Percentiles rank a stretch among this genome's conserved stretches.
Evolutionary conservation across 2,888 invertebrate species (phyloP).

Genomic region (Myopa tessellatipennis): DNA sequence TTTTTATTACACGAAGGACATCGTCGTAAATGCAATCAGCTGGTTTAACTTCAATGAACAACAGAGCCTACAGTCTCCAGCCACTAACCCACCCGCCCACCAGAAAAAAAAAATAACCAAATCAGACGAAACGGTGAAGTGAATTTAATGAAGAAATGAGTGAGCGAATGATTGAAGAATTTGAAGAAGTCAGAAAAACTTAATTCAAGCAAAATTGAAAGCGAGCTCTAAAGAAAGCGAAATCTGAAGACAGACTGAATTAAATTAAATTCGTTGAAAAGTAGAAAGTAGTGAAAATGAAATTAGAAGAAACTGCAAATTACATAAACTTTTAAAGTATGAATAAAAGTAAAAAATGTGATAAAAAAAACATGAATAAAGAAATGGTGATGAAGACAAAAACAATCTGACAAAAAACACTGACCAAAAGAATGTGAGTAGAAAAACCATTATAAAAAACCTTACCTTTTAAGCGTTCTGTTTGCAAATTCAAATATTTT

Average conservation of each 20-base stretch:
- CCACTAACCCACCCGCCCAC: background rate
- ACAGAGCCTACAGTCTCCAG: background rate
- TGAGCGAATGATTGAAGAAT: background rate
- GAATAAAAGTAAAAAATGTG: no score
- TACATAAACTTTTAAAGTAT: no score
- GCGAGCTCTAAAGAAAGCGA: background rate
- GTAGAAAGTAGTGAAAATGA: background rate
- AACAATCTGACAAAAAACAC: no score
- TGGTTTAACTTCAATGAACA: slow-evolving; percentile 16
- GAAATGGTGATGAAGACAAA: no score
- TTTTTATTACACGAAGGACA: slow-evolving; percentile 9
- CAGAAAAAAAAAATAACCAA: background rate
- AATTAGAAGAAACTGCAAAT: no score
- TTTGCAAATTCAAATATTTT: no score
- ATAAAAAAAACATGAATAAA: no score
- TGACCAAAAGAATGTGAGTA: no score
- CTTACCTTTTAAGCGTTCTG: no score
- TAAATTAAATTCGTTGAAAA: background rate
- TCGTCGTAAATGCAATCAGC: background rate
- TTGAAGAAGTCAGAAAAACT: slow-evolving; percentile 5
- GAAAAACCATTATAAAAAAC: no score
- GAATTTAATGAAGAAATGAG: background rate
- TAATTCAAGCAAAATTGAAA: slow-evolving; percentile 3
- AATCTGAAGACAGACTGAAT: background rate
- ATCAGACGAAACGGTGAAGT: background rate